Base-by-base conservation (phyloP, 2,113 vertebrate species). In the Numenius arquata region DNA sequence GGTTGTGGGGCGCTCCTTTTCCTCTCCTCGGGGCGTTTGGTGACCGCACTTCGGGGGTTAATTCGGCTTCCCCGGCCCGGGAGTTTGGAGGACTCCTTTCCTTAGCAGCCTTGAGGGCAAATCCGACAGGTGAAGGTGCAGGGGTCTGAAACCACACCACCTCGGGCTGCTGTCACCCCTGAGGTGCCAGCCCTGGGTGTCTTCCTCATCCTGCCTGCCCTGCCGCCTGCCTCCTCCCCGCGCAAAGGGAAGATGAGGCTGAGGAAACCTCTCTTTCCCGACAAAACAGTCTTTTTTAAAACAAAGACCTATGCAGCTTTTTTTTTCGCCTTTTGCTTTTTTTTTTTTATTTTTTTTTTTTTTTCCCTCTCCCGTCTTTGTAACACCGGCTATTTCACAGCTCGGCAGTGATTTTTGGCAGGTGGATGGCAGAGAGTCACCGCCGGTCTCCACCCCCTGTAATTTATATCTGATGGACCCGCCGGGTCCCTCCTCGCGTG, bases 311-410 rank as follows among this genome's bases (percentile, higher is more conserved):
- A 20, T 4, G 15, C 9, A 18, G n/a, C 6, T 8, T 23, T 27
- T 32, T 70, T 34, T 58, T 9, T 7, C n/a, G n/a, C n/a, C n/a
- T 12, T 9, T 48, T 7, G 47, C 47, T 48, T 29, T 12, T 7
- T 4, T 5, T 23, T 19, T 25, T 13, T 5, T 14, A 9, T 19
- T 12, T 5, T 32, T 9, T 26, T 8, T 23, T 2, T 12, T 32
- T 26, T 8, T 12, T 1, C 5, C 8, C 12, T 30, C 16, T 3
- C 6, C 15, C 5, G 3, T 29, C 43, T 43, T 0, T 86, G 61
- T 88, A 66, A 17, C 78, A 21, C 17, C 6, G 41, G 15, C 52
- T 41, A 52, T 22, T 41, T 85, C 40, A 12, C 56, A 22, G 36
- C 36, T 47, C 15, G 27, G 68, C 7, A 7, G 43, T 9, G 66